Base-by-base conservation (phyloP, 2,888 invertebrate genomes). In the Panopea generosa region DNA sequence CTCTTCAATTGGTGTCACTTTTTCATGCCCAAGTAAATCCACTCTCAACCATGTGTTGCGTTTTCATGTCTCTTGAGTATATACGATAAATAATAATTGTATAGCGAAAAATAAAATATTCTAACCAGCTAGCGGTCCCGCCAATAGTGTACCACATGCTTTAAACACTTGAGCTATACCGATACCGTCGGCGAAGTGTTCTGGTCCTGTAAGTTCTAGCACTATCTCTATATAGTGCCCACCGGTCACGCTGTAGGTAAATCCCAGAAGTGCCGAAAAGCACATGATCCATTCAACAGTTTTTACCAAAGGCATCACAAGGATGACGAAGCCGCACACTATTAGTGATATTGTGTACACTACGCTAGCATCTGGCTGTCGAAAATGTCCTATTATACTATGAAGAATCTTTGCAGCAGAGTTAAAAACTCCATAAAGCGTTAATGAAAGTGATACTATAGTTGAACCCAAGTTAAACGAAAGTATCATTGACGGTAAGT, bases 111-210 rank as follows among this genome's bases (percentile, higher is more conserved):
- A n/a, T n/a, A n/a, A n/a, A n/a, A n/a, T 18, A 1, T 7, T 22
- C 61, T 45, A 40, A 77, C 77, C 77, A 63, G 77, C 77, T 16
- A 77, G 18, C 9, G 77, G 77, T 38, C 77, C 77, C 16, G 60
- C 72, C 7, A 77, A 18, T 2, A 72, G 50, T 3, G 68, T 53
- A 2, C 77, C 77, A 1, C 18, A 40, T n/a, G 72, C 77, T 47
- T 77, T 77, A 20, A 60, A 53, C 9, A 77, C 63, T 38, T 73
- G 68, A 29, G 56, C 67, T 14, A 77, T 43, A 29, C 72, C 77
- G 11, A 77, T 38, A 4, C 72, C 77, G 29, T 69, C 73, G 7
- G 77, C 61, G 38, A 77, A 65, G 22, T 77, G 63, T 6, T 77
- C 77, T 14, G 24, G 52, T 16, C 77, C 77, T 7, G 55, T 73